Percentiles rank a stretch among this genome's conserved stretches.
Evolutionary conservation across 1,140 invertebrate genomes (phyloP).

Genomic region (Drosophila miranda): DNA sequence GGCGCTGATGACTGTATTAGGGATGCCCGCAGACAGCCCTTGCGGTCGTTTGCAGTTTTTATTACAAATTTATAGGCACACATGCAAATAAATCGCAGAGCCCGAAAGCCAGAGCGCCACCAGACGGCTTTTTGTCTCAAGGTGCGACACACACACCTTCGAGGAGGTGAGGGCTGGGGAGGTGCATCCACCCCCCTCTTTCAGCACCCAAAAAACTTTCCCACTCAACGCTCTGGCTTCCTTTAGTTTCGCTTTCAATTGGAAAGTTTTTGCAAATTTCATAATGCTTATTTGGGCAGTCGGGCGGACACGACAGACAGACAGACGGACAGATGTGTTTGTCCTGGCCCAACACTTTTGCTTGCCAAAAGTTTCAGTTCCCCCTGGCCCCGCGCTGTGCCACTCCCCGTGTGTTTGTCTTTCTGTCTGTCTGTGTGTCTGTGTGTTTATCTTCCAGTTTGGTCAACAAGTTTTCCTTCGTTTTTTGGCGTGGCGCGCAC

Average conservation of each 20-base stretch:
- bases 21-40: slow-evolving; percentile 45
- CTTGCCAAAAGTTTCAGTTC: slow-evolving; percentile 49
- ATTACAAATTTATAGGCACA: slow-evolving; percentile 82
- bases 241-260: slow-evolving; percentile 57
- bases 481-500: slow-evolving; percentile 59
- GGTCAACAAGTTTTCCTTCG: slow-evolving; percentile 65
- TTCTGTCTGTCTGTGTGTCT: slow-evolving; percentile 37
- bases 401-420: slow-evolving; percentile 16
- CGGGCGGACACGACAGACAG: slow-evolving; percentile 6
- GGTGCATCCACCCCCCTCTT: not conserved
- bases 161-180: too few species aligned
- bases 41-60: slow-evolving; percentile 77
- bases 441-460: slow-evolving; percentile 75
- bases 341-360: slow-evolving; percentile 65
- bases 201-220: slow-evolving; percentile 30
- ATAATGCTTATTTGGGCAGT: slow-evolving; percentile 73
- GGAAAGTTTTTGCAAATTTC: slow-evolving; percentile 71
- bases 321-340: slow-evolving; percentile 39
- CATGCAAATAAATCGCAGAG: slow-evolving; percentile 77
- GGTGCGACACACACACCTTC: slow-evolving; percentile 1
- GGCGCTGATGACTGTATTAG: slow-evolving; percentile 70
- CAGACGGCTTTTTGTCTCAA: slow-evolving; percentile 7
- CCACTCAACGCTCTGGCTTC: slow-evolving; percentile 1
- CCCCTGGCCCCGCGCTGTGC: not conserved
- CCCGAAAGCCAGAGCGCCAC: not conserved